Evolutionary conservation across 1,140 invertebrate genomes (phyloP), one percentile per base, ranked within the genome.

Genomic region (Drepana arcuata): DNA sequence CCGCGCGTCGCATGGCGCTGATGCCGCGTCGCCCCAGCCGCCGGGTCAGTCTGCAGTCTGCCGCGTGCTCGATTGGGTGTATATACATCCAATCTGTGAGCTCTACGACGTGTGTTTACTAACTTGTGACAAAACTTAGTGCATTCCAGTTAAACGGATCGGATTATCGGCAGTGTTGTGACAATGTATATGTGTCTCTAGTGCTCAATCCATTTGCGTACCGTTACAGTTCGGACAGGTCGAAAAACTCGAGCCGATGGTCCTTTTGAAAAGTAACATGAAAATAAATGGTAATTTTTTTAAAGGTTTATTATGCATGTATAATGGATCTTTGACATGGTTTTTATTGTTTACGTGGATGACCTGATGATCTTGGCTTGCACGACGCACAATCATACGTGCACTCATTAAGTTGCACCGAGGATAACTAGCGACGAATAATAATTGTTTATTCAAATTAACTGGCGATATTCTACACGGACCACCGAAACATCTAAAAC

Each of bases 211-310:
- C 43, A 51, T 50, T 51, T 45, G 25, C 42, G n/a, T n/a, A n/a
- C n/a, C n/a, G n/a, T n/a, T n/a, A n/a, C n/a, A n/a, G n/a, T n/a
- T 40, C 25, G 37, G 42, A 59, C 41, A 48, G 46, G 56, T 64
- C 47, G 42, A 50, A 57, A 69, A 65, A 64, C 39, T 61, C 57
- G 50, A 57, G 60, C 73, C 51, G 72, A 81, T 81, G 77, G 77
- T 81, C 56, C 70, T 75, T 55, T 78, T 81, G 70, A 81, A 81
- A 68, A 81, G 55, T 79, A 79, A 77, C 64, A 78, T 81, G 77
- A 81, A 79, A 81, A 81, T 81, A 62, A 77, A 77, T 69, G 73
- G 77, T 81, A 81, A 81, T 71, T 52, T 67, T 51, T 48, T 40
- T 48, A 52, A 41, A 52, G 48, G 68, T 63, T 65, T 66, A n/a